phyloP scores from a whole-genome alignment of 2,113 vertebrate species.

The Phalacrocorax pelagicus region DNA sequence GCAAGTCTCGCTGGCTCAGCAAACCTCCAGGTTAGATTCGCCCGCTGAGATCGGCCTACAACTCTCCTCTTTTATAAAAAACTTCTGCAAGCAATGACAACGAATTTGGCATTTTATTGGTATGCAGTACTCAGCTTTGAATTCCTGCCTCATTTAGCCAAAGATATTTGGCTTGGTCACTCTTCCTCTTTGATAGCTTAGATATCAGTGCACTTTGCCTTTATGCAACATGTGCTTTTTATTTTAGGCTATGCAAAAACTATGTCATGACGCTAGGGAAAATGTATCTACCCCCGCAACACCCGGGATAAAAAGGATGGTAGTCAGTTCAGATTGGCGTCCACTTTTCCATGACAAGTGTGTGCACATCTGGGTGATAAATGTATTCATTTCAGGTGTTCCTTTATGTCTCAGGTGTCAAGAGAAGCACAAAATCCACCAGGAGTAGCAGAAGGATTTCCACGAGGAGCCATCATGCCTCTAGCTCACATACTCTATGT shows the following conservation, averaged over 20 bases:
- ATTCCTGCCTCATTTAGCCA: conserved; percentile 46
- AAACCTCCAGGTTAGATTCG: conserved; percentile 17
- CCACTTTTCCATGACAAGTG: neutral
- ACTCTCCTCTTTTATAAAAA: neutral
- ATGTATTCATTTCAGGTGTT: neutral
- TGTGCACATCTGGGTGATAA: neutral
- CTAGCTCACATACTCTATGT: neutral
- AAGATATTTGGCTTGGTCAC: conserved; percentile 55
- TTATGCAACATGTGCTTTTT: conserved; percentile 33
- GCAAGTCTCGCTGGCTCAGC: conserved; percentile 18
- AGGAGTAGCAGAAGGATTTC: neutral
- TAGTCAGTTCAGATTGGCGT: neutral
- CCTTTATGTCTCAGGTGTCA: neutral
- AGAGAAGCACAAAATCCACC: neutral
- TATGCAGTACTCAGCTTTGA: neutral
- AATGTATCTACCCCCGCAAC: neutral
- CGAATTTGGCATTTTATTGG: neutral
- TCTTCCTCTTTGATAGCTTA: conserved; percentile 7
- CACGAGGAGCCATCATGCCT: neutral
- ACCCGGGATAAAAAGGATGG: neutral
- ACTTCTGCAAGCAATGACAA: neutral
- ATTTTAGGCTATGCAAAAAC: conserved; percentile 28
- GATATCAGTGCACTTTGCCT: neutral
- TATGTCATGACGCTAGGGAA: neutral
- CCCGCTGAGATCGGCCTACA: neutral